These are phyloP conservation scores for Rhinopomastus cyanomelas DNA, from an alignment of 2,113 vertebrate species.

Conservation along the genomic window DNA sequence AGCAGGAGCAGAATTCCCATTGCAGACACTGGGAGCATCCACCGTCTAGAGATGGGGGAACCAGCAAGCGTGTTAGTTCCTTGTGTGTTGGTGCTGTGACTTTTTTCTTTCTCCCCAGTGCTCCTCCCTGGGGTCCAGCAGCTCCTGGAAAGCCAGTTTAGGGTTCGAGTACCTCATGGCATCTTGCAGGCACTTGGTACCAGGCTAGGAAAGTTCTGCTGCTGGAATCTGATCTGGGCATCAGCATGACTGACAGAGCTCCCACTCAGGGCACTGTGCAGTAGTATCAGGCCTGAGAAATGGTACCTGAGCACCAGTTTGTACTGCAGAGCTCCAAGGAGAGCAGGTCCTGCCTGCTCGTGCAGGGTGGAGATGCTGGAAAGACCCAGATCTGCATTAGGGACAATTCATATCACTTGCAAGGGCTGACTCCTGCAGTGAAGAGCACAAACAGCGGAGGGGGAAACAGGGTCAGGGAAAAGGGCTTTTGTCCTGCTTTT, in stretches of 20 bases:
- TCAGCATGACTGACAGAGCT: neutral
- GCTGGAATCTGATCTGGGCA: neutral
- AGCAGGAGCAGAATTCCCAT: neutral
- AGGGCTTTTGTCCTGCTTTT: neutral
- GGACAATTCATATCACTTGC: accelerated
- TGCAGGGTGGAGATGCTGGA: neutral
- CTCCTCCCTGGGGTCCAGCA: neutral
- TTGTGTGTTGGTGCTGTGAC: neutral
- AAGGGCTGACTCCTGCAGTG: neutral
- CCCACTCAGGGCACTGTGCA: neutral
- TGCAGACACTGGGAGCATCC: neutral
- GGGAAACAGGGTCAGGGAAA: neutral
- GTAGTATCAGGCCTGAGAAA: neutral
- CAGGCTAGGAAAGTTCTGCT: neutral
- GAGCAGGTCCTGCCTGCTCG: too few relatives aligned
- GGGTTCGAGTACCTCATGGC: neutral
- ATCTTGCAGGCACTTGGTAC: neutral
- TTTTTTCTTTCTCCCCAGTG: neutral
- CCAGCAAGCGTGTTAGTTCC: neutral
- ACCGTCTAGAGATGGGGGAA: neutral
- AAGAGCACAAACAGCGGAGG: neutral
- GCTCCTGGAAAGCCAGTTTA: neutral
- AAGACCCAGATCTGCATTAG: neutral
- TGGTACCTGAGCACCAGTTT: neutral
- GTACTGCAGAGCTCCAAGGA: neutral